A percentile compares a stretch with the other conserved stretches of the same genome.
Conservation (phyloP, 92 coral and sea anemone genomes). For the Palythoa grandis region DNA sequence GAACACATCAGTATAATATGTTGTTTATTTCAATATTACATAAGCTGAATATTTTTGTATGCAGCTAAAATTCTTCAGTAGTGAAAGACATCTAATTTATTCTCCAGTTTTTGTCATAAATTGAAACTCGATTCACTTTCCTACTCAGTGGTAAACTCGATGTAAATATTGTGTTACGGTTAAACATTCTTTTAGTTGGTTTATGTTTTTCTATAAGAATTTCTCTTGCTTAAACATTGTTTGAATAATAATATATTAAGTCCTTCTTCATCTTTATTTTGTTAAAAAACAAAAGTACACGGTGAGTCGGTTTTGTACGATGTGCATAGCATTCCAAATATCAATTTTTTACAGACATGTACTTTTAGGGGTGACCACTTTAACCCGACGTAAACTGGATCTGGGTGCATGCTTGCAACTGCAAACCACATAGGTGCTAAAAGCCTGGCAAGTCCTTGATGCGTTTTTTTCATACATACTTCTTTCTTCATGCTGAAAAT, state of each 20-base stretch:
- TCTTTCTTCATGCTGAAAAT: not conserved
- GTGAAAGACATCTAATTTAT: not conserved
- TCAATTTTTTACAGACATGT: not conserved
- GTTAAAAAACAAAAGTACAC: too few relatives aligned
- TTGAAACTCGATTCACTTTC: not conserved
- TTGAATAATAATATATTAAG: not conserved
- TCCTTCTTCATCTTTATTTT: too few relatives aligned
- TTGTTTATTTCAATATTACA: not conserved
- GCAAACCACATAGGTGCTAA: slow-evolving; percentile 31
- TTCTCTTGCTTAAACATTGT: not conserved
- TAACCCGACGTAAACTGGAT: not conserved
- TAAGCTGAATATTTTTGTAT: too few relatives aligned
- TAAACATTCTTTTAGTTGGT: not conserved
- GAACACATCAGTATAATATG: not conserved
- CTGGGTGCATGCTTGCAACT: not conserved
- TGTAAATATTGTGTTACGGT: not conserved
- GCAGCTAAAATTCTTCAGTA: too few relatives aligned
- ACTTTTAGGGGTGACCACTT: not conserved
- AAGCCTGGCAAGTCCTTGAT: not conserved
- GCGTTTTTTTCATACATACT: not conserved
- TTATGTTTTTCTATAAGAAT: not conserved
- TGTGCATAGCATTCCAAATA: too few relatives aligned
- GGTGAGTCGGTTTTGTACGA: too few relatives aligned
- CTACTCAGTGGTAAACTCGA: not conserved
- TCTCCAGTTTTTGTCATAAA: not conserved